Evolutionary conservation across 2,797 vertebrate genomes (phyloP).

Genomic region (Florisuga fusca): DNA sequence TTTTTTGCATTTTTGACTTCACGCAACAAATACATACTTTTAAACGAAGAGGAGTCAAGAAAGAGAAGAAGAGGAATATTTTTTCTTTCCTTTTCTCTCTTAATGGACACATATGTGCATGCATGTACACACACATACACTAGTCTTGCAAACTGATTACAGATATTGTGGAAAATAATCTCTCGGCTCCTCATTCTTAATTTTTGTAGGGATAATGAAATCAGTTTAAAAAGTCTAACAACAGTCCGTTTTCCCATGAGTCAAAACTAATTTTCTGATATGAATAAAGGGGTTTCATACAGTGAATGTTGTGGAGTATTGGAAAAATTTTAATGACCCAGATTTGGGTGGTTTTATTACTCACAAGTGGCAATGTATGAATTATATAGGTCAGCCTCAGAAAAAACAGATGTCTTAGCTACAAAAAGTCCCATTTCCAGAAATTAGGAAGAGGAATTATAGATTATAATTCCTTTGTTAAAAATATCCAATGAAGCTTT

Average conservation of each 20-base stretch:
- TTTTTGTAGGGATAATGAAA: conserved; percentile 41
- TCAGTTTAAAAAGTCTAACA: conserved; percentile 23
- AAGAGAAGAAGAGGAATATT: neutral
- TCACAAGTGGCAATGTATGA: neutral
- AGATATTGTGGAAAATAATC: neutral
- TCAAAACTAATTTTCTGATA: conserved; percentile 59
- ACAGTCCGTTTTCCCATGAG: neutral
- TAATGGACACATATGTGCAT: too few species aligned
- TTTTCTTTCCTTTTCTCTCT: neutral
- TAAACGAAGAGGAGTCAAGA: neutral
- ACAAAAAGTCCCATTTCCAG: neutral
- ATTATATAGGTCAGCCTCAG: conserved; percentile 8
- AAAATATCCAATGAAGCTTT: neutral
- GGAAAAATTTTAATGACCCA: conserved; percentile 25
- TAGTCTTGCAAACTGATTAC: neutral
- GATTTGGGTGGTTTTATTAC: neutral
- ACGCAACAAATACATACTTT: neutral
- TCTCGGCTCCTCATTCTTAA: neutral
- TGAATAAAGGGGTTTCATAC: neutral
- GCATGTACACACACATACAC: neutral
- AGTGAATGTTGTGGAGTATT: neutral
- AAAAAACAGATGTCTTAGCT: neutral
- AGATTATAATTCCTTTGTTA: neutral
- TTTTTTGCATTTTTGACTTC: neutral
- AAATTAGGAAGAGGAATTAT: neutral